phyloP scores from a whole-genome alignment of 2,797 vertebrate species.

The Malacoctenus gilli region DNA sequence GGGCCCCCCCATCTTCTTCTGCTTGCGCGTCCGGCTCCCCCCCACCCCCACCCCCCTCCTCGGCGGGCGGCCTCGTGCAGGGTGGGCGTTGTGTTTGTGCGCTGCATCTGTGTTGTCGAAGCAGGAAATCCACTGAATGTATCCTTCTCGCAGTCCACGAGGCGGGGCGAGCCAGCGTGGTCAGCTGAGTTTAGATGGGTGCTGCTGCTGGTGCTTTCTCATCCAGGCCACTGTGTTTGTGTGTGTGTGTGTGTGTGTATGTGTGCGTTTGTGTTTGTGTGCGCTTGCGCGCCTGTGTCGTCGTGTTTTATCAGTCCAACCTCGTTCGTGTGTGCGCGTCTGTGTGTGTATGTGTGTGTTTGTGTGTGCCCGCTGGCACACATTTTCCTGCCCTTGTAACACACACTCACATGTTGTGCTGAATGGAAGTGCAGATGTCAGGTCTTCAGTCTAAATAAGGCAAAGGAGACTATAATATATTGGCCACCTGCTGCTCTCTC shows the following conservation, averaged over 20 bases:
- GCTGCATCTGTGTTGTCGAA: slow-evolving; percentile 68
- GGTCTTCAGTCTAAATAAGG: slow-evolving; percentile 81
- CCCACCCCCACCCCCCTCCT: slow-evolving; percentile 12
- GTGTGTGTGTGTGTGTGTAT: slow-evolving; percentile 21
- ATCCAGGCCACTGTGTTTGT: slow-evolving; percentile 34
- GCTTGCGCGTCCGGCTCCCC: too few species aligned
- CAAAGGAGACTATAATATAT: slow-evolving; percentile 84
- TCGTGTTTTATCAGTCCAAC: slow-evolving; percentile 1
- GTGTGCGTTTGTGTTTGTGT: neutral
- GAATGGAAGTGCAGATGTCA: slow-evolving; percentile 74
- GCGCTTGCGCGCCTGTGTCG: too few species aligned
- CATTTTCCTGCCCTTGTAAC: slow-evolving; percentile 36
- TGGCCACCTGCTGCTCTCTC: slow-evolving; percentile 84
- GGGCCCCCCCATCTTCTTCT: too few species aligned
- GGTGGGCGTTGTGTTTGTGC: slow-evolving; percentile 60
- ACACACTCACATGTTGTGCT: slow-evolving; percentile 46
- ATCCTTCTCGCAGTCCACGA: slow-evolving; percentile 88
- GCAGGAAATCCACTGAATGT: slow-evolving; percentile 90
- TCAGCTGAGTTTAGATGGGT: slow-evolving; percentile 79
- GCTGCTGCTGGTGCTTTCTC: slow-evolving; percentile 71
- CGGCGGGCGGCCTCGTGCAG: slow-evolving; percentile 29
- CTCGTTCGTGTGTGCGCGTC: slow-evolving; percentile 33
- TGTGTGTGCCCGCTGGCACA: slow-evolving; percentile 27
- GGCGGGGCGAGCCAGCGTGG: slow-evolving; percentile 84
- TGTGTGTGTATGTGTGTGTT: neutral